A percentile compares a stretch with the other conserved stretches of the same genome.
These are phyloP conservation scores for Xestia rhomboidea DNA, from an alignment of 2,888 invertebrate genomes.

Conservation along the genomic window DNA sequence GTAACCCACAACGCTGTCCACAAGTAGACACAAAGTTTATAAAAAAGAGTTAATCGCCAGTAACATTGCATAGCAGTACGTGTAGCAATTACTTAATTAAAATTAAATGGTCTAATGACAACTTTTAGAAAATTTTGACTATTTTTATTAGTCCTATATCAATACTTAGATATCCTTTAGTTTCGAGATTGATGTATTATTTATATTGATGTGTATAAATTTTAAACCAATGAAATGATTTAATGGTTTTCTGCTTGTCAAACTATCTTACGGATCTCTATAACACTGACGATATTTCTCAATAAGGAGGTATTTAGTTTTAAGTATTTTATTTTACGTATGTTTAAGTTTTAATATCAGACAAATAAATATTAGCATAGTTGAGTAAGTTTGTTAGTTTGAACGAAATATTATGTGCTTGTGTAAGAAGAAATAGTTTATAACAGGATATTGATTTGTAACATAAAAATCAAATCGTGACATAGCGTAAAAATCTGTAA, in stretches of 20 bases:
- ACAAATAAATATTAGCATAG: slow-evolving; percentile 5
- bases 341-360: background rate
- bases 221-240: background rate
- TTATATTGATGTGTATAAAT: too few relatives aligned
- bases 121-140: too few relatives aligned
- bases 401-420: background rate
- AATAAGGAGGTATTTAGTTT: background rate
- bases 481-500: background rate
- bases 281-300: background rate
- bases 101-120: too few relatives aligned
- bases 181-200: background rate
- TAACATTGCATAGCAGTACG: too few relatives aligned
- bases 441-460: background rate
- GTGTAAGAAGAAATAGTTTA: background rate
- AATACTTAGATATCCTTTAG: background rate
- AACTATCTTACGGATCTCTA: slow-evolving; percentile 9
- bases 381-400: background rate
- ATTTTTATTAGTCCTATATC: background rate
- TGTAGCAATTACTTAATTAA: too few relatives aligned
- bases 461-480: background rate
- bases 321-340: background rate
- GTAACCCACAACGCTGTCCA: too few relatives aligned
- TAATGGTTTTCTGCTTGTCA: background rate
- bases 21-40: too few relatives aligned
- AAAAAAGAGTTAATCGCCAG: too few relatives aligned